phyloP scores from a whole-genome alignment of 35 echinoderm and acorn worm species.

The Lytechinus variegatus region DNA sequence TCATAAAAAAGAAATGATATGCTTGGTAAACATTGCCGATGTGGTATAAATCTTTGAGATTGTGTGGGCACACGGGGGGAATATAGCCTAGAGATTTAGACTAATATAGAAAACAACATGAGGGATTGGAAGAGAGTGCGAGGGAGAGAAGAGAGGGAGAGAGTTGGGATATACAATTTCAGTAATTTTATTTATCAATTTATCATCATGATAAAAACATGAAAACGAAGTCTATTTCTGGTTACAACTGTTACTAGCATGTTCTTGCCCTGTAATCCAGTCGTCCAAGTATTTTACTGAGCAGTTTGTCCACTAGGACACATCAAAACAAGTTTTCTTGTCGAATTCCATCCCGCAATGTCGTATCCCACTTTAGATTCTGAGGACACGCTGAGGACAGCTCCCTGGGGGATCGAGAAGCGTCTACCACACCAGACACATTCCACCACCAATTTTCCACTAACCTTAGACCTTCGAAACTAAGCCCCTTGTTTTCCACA shows the following conservation, averaged over 20 bases:
- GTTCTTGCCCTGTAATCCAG: not conserved
- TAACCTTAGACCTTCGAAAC: not conserved
- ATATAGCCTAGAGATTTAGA: not conserved
- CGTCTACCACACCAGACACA: constrained; percentile 30
- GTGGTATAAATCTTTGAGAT: too few species aligned
- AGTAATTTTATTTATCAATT: too few species aligned
- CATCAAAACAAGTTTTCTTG: not conserved
- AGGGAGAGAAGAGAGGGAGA: too few species aligned
- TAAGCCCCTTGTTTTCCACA: not conserved
- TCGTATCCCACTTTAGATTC: not conserved
- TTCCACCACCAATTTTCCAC: not conserved
- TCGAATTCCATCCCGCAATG: not conserved
- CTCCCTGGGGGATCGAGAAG: constrained; percentile 14
- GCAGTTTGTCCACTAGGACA: not conserved
- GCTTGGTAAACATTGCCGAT: too few species aligned
- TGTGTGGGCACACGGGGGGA: not conserved
- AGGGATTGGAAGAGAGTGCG: not conserved
- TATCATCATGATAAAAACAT: too few species aligned
- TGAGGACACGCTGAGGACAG: constrained; percentile 46
- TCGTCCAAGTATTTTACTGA: not conserved
- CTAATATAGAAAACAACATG: not conserved
- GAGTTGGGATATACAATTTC: too few species aligned
- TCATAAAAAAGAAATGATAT: not conserved
- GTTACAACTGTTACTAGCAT: too few species aligned
- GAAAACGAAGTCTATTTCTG: too few species aligned